Evolutionary conservation across 2,797 vertebrate species (phyloP).

Genomic region (Sebastolobus alascanus): DNA sequence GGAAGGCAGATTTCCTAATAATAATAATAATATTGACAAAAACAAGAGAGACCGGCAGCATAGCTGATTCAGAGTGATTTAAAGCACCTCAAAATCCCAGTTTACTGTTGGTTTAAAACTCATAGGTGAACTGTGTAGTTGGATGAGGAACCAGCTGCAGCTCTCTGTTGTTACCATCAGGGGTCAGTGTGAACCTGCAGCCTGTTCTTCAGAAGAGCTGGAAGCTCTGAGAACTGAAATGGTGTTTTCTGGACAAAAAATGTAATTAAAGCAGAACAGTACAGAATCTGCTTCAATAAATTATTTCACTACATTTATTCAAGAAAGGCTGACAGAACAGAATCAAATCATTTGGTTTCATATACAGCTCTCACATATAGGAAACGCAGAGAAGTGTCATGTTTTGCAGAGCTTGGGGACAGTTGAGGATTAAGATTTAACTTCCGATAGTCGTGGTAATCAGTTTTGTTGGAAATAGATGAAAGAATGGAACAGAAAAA

Average conservation of each 20-base stretch:
- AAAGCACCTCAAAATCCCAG: background rate
- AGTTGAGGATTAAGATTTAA: background rate
- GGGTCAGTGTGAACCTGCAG: conserved; percentile 53
- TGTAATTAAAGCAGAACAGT: conserved; percentile 29
- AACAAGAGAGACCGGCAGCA: too few species aligned
- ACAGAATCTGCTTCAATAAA: conserved; percentile 12
- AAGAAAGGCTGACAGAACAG: background rate
- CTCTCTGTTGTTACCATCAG: conserved; percentile 12
- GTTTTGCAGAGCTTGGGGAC: background rate
- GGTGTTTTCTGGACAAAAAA: conserved; percentile 17
- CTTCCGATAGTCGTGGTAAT: background rate
- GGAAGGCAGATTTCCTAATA: too few species aligned
- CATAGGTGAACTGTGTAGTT: background rate
- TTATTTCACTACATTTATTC: conserved; percentile 15
- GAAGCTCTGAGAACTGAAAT: conserved; percentile 1
- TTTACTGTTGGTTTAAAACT: background rate
- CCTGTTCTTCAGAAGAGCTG: background rate
- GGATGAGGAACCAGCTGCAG: conserved; percentile 9
- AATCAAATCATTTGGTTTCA: conserved; percentile 12
- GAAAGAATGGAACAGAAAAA: background rate
- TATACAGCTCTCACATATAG: background rate
- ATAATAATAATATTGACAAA: too few species aligned
- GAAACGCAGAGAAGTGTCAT: background rate
- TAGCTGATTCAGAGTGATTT: too few species aligned
- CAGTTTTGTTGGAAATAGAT: background rate